Conservation (phyloP, 2,113 vertebrate genomes). For the Globicephala melas region DNA sequence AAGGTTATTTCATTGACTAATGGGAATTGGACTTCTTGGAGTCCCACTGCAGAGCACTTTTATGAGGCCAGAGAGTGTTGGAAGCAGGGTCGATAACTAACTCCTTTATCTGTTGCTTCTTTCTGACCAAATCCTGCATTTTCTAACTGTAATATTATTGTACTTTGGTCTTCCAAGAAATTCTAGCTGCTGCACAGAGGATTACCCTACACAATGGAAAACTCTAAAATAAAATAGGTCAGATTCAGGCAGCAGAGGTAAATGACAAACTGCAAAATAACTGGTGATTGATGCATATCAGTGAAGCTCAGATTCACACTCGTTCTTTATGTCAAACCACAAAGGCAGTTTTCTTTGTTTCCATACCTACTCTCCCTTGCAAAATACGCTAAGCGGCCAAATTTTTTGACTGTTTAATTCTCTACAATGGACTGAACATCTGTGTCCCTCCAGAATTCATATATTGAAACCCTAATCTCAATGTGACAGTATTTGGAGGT, state of each 20-base stretch:
- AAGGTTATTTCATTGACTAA: neutral
- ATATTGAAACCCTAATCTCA: neutral
- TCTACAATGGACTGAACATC: neutral
- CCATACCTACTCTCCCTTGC: rapidly evolving
- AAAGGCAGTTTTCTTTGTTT: neutral
- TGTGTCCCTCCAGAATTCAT: neutral
- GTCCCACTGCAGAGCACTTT: neutral
- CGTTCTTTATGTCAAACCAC: neutral
- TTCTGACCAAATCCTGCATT: neutral
- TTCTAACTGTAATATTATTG: neutral
- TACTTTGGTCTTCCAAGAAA: conserved; percentile 7
- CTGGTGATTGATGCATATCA: neutral
- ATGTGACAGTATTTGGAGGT: neutral
- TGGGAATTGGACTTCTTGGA: neutral
- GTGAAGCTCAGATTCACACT: rapidly evolving
- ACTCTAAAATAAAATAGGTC: neutral
- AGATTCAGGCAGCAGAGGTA: neutral
- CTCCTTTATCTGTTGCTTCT: neutral
- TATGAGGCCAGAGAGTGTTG: neutral
- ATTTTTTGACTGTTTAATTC: neutral
- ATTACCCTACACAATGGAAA: neutral
- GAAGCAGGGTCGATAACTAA: neutral
- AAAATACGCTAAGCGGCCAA: neutral
- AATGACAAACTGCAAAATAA: neutral
- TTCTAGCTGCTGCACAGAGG: neutral